Percentiles rank a stretch among this genome's conserved stretches.
phyloP scores from a whole-genome alignment of 1,140 invertebrate species.

The Zaprionus ghesquierei region DNA sequence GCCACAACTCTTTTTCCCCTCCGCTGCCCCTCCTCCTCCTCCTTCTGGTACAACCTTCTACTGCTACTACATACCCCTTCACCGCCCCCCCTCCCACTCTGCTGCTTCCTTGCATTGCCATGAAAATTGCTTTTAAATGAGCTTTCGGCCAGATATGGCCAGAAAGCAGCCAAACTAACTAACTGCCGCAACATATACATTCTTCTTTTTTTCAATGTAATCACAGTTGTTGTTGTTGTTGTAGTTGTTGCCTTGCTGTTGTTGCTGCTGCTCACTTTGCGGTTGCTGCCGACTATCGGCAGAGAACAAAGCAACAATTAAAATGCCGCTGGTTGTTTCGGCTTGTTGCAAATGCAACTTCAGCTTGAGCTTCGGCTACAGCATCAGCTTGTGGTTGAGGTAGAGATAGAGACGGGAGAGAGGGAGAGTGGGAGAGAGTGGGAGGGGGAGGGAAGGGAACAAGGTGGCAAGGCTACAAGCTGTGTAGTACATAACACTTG shows the following conservation, averaged over 20 bases:
- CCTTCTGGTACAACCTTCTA: not conserved
- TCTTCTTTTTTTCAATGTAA: slow-evolving; percentile 37
- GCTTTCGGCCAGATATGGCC: slow-evolving; percentile 42
- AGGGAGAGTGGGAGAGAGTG: not conserved
- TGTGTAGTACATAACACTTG: not conserved
- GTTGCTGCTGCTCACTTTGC: not conserved
- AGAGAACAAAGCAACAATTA: slow-evolving; percentile 62
- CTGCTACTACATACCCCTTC: not conserved
- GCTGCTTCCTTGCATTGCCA: slow-evolving; percentile 28
- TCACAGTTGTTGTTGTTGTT: slow-evolving; percentile 30
- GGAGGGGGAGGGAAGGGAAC: not conserved
- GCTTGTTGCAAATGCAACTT: slow-evolving; percentile 1
- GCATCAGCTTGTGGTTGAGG: not conserved
- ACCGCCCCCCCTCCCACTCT: not conserved
- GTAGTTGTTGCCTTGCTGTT: not conserved
- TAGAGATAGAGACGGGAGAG: fast-evolving
- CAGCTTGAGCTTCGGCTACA: not conserved
- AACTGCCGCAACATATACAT: slow-evolving; percentile 3
- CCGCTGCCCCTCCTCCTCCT: not conserved
- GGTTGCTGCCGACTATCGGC: slow-evolving; percentile 26
- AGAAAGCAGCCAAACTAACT: slow-evolving; percentile 12
- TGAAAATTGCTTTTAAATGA: slow-evolving; percentile 77
- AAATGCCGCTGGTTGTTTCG: slow-evolving; percentile 45
- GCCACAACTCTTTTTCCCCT: slow-evolving; percentile 15
- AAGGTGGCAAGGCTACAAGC: not conserved